These are phyloP conservation scores for Melipona beecheii DNA, from an alignment of 2,888 invertebrate species.

Conservation along the genomic window DNA sequence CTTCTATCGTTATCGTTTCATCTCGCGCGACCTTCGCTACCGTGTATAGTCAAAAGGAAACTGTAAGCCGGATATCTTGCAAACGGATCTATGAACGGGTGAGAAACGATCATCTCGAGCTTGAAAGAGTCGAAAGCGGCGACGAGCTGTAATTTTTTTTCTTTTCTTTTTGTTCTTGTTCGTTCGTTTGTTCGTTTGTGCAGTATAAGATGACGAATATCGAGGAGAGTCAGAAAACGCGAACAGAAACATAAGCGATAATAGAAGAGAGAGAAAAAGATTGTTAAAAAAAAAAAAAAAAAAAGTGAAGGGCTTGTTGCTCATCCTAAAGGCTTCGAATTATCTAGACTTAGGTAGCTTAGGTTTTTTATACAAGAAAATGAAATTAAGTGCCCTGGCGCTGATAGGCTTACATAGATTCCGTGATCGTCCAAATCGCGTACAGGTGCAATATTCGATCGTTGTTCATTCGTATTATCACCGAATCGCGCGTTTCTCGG, in stretches of 20 bases:
- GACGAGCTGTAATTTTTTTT: neutral
- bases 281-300: conserved; percentile 11
- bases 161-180: neutral
- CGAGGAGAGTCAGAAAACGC: neutral
- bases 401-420: conserved; percentile 47
- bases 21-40: neutral
- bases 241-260: neutral
- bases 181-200: conserved; percentile 15
- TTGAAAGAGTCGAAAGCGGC: conserved; percentile 10
- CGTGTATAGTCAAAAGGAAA: conserved; percentile 39
- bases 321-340: conserved; percentile 72
- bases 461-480: conserved; percentile 48
- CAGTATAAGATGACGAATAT: conserved; percentile 22
- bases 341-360: conserved; percentile 77
- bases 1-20: neutral
- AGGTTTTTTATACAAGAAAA: conserved; percentile 73
- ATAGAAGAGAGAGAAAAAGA: neutral
- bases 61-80: neutral
- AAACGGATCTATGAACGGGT: conserved; percentile 1
- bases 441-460: conserved; percentile 53
- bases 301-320: conserved; percentile 59
- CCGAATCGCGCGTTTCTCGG: conserved; percentile 35
- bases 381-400: conserved; percentile 54
- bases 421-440: conserved; percentile 61
- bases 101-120: neutral